Base-by-base conservation (phyloP, 2,888 invertebrate species). In the Synanthedon tipuliformis region DNA sequence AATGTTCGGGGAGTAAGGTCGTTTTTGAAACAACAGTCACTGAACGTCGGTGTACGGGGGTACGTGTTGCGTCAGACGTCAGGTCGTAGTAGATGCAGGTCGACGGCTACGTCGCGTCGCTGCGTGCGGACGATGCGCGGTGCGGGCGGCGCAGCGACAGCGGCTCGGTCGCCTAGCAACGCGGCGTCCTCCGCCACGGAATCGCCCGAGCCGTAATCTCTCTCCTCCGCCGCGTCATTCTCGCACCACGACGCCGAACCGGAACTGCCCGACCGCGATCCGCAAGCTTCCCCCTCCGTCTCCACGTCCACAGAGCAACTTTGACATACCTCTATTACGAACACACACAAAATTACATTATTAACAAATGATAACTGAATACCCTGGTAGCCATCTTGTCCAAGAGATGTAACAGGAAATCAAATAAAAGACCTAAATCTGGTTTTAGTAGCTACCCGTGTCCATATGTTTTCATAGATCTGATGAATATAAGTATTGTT, bases 151-250 rank as follows among this genome's bases (percentile, higher is more conserved):
- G 63, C 56, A 51, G 56, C 58, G 73, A 59, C 58, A n/a, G 51
- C 41, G 15, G n/a, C 54, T 34, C 68, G 64, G 54, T 73, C 80
- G 48, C 84, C 83, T 15, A 86, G 75, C 57, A 86, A 68, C 51
- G 86, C 86, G 5, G 86, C 78, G 63, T 86, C 85, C 62, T 78
- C 90, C 60, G 76, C 90, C 67, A 84, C 73, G 51, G 88, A 88
- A 70, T 88, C 88, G 1, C 81, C 88, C 53, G 88, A 88, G 50
- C 89, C 90, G 61, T 89, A 90, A 50, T 89, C 89, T 40, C 82
- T 75, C 66, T 82, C 83, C 57, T 81, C 82, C 8, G 74, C 88
- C 18, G 74, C 79, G 2, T 73, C 79, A 50, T 72, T 78, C 4
- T 80, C 86, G 49, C 88, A 89, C 88, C 81, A 88, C 61, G 74